Conservation (phyloP, 2,888 invertebrate species). For the Antitype chi region DNA sequence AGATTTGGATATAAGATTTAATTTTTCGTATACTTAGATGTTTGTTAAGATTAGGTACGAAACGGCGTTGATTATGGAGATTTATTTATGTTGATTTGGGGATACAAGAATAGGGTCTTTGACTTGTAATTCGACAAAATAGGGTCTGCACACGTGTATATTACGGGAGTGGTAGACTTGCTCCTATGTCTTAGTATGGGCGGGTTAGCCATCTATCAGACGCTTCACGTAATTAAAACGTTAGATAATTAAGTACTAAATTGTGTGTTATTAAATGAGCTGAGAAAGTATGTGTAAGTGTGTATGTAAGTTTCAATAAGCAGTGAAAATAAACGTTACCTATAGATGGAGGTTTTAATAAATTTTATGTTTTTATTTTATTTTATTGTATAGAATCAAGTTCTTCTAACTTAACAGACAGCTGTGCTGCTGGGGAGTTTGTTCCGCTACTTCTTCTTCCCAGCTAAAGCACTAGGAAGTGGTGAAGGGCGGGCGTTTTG, state of each 20-base stretch:
- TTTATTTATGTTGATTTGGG: conserved; percentile 41
- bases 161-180: no score
- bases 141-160: background rate
- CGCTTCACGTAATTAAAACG: background rate
- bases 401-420: no score
- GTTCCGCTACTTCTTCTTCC: no score
- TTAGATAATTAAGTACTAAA: background rate
- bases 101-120: background rate
- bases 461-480: no score
- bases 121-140: background rate
- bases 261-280: no score
- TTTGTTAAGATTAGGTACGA: conserved; percentile 50
- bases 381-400: no score
- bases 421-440: no score
- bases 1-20: conserved; percentile 64
- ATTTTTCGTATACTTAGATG: conserved; percentile 57
- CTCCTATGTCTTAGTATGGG: background rate
- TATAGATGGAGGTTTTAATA: no score
- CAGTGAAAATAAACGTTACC: background rate
- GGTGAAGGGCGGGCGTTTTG: no score
- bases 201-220: background rate
- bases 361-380: no score
- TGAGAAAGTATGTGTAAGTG: background rate
- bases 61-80: conserved; percentile 33
- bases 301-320: background rate